These are phyloP conservation scores for Proctacanthus coquilletti DNA, from an alignment of 1,140 invertebrate genomes.

Conservation along the genomic window DNA sequence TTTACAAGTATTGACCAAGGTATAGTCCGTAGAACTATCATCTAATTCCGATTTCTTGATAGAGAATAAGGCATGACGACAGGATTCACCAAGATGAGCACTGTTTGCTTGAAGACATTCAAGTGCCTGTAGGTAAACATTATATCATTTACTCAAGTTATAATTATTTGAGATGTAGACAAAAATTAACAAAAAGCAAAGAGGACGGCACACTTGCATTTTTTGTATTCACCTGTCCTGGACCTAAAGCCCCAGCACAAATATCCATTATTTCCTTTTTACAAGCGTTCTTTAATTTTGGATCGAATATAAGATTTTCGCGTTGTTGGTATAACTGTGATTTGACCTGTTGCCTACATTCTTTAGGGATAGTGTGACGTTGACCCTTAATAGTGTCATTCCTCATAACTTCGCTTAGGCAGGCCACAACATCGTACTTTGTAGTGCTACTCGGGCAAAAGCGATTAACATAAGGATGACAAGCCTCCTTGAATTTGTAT, in stretches of 20 bases:
- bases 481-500: conserved; percentile 90
- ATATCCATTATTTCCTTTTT: conserved; percentile 56
- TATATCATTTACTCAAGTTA: background rate
- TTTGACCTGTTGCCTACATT: conserved; percentile 76
- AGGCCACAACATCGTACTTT: conserved; percentile 80
- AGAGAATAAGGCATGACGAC: conserved; percentile 68
- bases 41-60: conserved; percentile 70
- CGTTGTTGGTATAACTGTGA: conserved; percentile 78
- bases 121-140: conserved; percentile 44
- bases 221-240: conserved; percentile 48
- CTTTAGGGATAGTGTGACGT: conserved; percentile 61
- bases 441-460: conserved; percentile 62
- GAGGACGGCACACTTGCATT: conserved; percentile 2
- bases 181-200: background rate
- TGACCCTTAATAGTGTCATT: conserved; percentile 73
- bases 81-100: conserved; percentile 46
- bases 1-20: conserved; percentile 65
- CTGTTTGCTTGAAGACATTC: conserved; percentile 70
- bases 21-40: conserved; percentile 74
- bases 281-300: conserved; percentile 59
- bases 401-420: conserved; percentile 76
- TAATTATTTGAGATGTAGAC: background rate
- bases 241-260: conserved; percentile 58
- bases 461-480: conserved; percentile 63
- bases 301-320: conserved; percentile 74